Evolutionary conservation across 2,797 vertebrate genomes (phyloP).

Genomic region (Rhodeus uyekii): DNA sequence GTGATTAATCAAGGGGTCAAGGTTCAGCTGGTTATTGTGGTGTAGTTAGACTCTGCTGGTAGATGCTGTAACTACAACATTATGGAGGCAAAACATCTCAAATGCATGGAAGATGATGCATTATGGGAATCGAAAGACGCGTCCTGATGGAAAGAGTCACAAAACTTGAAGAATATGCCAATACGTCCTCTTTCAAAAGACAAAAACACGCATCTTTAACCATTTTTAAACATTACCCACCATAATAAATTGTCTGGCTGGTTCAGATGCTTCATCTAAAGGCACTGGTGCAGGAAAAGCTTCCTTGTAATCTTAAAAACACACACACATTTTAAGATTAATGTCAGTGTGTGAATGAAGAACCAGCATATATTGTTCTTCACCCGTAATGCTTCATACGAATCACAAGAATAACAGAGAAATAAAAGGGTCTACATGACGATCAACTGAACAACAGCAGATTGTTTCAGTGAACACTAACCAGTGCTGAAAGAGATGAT

Average conservation of each 20-base stretch:
- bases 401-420: background rate
- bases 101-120: too few relatives aligned
- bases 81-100: background rate
- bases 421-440: background rate
- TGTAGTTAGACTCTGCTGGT: background rate
- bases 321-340: background rate
- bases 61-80: background rate
- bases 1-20: conserved; percentile 64
- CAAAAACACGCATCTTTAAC: background rate
- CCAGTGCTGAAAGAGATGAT: conserved; percentile 82
- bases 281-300: conserved; percentile 71
- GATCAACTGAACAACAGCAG: background rate
- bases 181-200: background rate
- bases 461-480: conserved; percentile 52
- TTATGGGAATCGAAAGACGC: too few relatives aligned
- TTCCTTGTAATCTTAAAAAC: conserved; percentile 76
- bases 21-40: background rate
- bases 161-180: background rate
- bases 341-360: background rate
- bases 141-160: background rate
- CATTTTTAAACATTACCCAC: conserved; percentile 65
- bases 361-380: background rate
- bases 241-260: conserved; percentile 72
- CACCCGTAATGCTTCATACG: background rate
- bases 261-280: conserved; percentile 38